These are phyloP conservation scores for Ceyx erithaca DNA, from an alignment of 2,797 vertebrate species.

Conservation along the genomic window DNA sequence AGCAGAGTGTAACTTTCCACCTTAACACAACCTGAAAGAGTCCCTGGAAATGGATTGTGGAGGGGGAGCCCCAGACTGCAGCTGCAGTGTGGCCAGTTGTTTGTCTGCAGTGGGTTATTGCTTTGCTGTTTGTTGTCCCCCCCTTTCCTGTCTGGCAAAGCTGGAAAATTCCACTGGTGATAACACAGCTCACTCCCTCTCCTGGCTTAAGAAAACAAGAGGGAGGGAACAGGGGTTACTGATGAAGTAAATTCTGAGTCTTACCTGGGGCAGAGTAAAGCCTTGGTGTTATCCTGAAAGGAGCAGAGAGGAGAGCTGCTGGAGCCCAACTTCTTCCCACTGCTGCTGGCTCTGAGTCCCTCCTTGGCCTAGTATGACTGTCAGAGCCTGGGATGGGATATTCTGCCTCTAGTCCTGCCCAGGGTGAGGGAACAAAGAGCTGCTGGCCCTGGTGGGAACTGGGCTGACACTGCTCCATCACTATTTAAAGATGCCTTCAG, in stretches of 20 bases:
- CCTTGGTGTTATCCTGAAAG: constrained; percentile 34
- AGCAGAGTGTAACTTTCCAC: background rate
- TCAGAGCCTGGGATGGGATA: constrained; percentile 30
- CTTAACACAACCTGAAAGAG: background rate
- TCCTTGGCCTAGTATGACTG: constrained; percentile 20
- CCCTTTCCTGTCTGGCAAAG: background rate
- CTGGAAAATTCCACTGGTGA: constrained; percentile 37
- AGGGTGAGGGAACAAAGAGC: constrained; percentile 63
- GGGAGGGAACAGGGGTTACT: background rate
- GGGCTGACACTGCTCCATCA: constrained; percentile 37
- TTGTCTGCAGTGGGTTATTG: background rate
- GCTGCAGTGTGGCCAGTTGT: background rate
- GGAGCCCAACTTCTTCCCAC: constrained; percentile 20
- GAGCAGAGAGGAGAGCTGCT: constrained; percentile 14
- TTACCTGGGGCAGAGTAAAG: constrained; percentile 67
- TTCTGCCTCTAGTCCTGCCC: constrained; percentile 29
- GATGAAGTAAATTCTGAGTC: constrained; percentile 46
- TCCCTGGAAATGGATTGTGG: background rate
- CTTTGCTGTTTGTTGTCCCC: background rate
- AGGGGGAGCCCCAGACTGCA: background rate
- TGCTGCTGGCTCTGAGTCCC: background rate
- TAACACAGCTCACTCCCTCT: background rate
- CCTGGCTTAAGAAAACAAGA: constrained; percentile 33
- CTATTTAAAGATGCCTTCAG: constrained; percentile 78
- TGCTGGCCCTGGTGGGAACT: constrained; percentile 56